A percentile compares a stretch with the other conserved stretches of the same genome.
Evolutionary conservation across 1,140 invertebrate species (phyloP).

Genomic region (Bemisia tabaci): DNA sequence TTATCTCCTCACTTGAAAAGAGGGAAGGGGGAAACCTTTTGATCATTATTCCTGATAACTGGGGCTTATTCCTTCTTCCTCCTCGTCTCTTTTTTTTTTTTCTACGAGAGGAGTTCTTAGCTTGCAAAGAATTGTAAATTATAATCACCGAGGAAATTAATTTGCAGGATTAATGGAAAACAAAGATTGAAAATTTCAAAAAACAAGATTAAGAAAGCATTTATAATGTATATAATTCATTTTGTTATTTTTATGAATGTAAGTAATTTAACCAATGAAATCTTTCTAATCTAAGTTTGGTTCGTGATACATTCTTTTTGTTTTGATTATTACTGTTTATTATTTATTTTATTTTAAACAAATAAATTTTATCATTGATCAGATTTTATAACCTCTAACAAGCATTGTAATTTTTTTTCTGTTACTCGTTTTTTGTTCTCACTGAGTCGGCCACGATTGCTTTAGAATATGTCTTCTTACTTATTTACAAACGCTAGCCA

Average conservation of each 20-base stretch:
- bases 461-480: too few species aligned
- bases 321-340: not conserved
- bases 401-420: not conserved
- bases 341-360: slow-evolving; percentile 1
- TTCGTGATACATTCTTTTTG: not conserved
- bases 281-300: not conserved
- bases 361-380: not conserved
- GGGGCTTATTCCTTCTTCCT: too few species aligned
- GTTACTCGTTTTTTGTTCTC: not conserved
- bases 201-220: not conserved
- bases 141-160: too few species aligned
- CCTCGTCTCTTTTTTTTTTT: too few species aligned
- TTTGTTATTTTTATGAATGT: not conserved
- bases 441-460: too few species aligned
- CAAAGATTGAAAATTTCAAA: not conserved
- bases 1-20: too few species aligned
- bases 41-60: too few species aligned
- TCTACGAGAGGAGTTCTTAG: too few species aligned
- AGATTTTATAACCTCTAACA: not conserved
- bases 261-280: not conserved
- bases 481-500: too few species aligned
- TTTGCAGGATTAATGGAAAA: too few species aligned
- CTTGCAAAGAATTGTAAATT: too few species aligned
- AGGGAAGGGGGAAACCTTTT: too few species aligned
- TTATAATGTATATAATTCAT: not conserved